Evolutionary conservation across 2,888 invertebrate species (phyloP).

Genomic region (Mesochorus sp.): DNA sequence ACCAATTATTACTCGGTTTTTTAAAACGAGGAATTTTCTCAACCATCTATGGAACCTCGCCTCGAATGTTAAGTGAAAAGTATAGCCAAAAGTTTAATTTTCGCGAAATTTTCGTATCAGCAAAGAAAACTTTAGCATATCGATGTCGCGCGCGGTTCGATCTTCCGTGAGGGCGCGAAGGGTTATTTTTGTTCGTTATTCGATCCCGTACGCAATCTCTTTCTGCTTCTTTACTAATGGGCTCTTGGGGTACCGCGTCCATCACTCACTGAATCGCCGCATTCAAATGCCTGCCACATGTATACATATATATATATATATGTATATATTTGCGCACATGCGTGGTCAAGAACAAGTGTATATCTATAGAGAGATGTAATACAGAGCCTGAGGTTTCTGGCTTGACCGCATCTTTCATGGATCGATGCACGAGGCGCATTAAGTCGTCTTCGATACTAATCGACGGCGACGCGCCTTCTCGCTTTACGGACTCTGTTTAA

Average conservation of each 20-base stretch:
- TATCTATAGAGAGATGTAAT: neutral
- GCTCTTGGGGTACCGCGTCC: slow-evolving; percentile 47
- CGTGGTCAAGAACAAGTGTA: too few relatives aligned
- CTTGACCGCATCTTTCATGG: slow-evolving; percentile 54
- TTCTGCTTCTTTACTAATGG: slow-evolving; percentile 8
- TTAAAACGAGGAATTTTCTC: too few relatives aligned
- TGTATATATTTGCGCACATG: too few relatives aligned
- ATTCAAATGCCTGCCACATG: slow-evolving; percentile 21
- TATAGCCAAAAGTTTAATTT: neutral
- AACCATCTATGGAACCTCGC: too few relatives aligned
- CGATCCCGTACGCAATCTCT: slow-evolving; percentile 33
- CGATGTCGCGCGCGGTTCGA: slow-evolving; percentile 18
- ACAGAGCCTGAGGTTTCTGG: slow-evolving; percentile 15
- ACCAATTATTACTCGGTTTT: too few relatives aligned
- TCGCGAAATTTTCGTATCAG: neutral
- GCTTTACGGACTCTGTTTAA: slow-evolving; percentile 41
- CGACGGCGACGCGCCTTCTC: slow-evolving; percentile 36
- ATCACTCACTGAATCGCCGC: slow-evolving; percentile 51
- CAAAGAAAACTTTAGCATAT: slow-evolving; percentile 1
- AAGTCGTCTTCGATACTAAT: slow-evolving; percentile 47
- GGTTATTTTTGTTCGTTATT: slow-evolving; percentile 64
- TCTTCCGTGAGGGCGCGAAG: slow-evolving; percentile 57
- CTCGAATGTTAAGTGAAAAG: neutral
- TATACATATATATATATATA: neutral
- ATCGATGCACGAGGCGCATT: slow-evolving; percentile 46